These are phyloP conservation scores for Acromyrmex heyeri DNA, from an alignment of 1,140 invertebrate species.

Conservation along the genomic window DNA sequence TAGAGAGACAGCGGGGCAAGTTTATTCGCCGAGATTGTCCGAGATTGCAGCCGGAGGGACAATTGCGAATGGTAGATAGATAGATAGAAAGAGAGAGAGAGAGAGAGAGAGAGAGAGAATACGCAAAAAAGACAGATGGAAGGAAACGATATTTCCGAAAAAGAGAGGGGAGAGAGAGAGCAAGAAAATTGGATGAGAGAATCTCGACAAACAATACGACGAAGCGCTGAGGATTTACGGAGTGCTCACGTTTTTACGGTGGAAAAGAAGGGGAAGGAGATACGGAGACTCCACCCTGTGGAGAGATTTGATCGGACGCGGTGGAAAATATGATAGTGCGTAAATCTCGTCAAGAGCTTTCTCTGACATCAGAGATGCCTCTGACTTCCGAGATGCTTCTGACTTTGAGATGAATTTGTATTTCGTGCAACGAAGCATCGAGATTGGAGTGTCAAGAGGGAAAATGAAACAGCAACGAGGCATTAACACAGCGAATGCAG, in stretches of 20 bases:
- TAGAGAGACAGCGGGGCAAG: not conserved
- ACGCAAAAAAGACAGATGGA: constrained; percentile 20
- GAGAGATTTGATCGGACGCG: constrained; percentile 58
- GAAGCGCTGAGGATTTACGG: constrained; percentile 43
- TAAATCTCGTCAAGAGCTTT: constrained; percentile 29
- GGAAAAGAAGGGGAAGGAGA: not conserved
- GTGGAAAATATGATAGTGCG: constrained; percentile 50
- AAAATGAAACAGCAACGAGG: constrained; percentile 27
- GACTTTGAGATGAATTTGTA: constrained; percentile 58
- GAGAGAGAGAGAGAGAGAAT: not conserved
- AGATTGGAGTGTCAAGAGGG: constrained; percentile 54
- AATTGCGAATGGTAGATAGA: constrained; percentile 14
- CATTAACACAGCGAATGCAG: not conserved
- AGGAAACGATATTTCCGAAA: constrained; percentile 67
- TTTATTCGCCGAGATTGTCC: constrained; percentile 57
- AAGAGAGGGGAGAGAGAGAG: not conserved
- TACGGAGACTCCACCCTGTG: constrained; percentile 1
- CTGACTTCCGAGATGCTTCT: constrained; percentile 22
- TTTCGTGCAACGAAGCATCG: constrained; percentile 31
- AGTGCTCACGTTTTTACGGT: constrained; percentile 41
- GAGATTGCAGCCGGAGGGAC: constrained; percentile 52
- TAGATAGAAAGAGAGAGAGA: not conserved
- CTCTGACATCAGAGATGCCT: not conserved
- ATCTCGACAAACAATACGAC: constrained; percentile 60
- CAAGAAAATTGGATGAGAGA: constrained; percentile 58